Base-by-base conservation (phyloP, 2,888 invertebrate genomes). In the Opisthograptis luteolata region DNA sequence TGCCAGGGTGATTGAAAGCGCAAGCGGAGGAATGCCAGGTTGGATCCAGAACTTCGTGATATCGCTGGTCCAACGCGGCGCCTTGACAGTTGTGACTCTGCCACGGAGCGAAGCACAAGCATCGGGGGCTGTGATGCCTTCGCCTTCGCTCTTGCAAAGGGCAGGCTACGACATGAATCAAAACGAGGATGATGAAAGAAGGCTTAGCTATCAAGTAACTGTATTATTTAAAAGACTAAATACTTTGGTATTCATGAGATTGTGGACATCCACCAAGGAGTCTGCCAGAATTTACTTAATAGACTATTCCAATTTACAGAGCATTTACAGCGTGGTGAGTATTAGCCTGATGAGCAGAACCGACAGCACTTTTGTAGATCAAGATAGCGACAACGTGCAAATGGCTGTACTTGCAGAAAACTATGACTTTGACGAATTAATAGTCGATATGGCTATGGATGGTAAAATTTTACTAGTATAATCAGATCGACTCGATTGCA, bases 21-120 rank as follows among this genome's bases (percentile, higher is more conserved):
- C 90, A 51, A 93, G 94, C 65, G 83, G 84, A 14, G 94, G 94
- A 0, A 91, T 92, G 75, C 93, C 94, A 0, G 94, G 94, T 1
- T 94, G 94, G 94, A 92, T 94, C 44, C 93, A 94, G 69, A 93
- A 92, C 70, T 94, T 92, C 61, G 75, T 94, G 15, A 84, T 93
- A 28, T 93, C 92, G 36, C 77, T 94, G 4, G 70, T 92, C 1
- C 93, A 94, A 69, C 86, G 91, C 0, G 88, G 90, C 8, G 89
- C 86, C 0, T 59, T 94, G 12, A 68, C 79, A 0, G 87, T 92
- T 12, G 70, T 82, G 27, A 83, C 84, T 7, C 70, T 91, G 5
- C 71, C 76, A 1, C 67, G 76, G 1, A 58, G 54, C 1, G 76
- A 81, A 14, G 83, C 81, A 0, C 28, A 72, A 2, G 70, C 68